Percentiles rank a stretch among this genome's conserved stretches.
phyloP scores from a whole-genome alignment of 2,797 vertebrate species.

The Sebastes trivittatus region DNA sequence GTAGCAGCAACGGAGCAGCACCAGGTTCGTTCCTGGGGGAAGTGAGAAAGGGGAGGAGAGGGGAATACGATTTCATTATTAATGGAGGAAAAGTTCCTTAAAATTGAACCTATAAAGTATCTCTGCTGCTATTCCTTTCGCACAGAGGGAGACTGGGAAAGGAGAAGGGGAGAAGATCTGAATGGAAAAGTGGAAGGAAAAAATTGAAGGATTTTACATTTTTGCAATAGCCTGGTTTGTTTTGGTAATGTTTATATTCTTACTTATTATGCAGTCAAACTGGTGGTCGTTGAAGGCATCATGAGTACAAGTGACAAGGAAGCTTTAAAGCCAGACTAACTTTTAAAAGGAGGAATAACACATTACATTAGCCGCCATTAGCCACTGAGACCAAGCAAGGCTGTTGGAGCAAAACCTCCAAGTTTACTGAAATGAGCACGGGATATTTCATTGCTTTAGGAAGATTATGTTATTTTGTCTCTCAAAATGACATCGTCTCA shows the following conservation, averaged over 20 bases:
- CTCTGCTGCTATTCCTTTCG: slow-evolving; percentile 27
- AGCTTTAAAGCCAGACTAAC: neutral
- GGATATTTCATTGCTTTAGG: neutral
- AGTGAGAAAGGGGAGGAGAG: slow-evolving; percentile 22
- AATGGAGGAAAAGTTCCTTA: slow-evolving; percentile 70
- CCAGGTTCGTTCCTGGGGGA: slow-evolving; percentile 31
- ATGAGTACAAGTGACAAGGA: neutral
- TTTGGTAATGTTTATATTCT: neutral
- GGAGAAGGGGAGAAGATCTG: neutral
- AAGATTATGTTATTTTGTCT: neutral
- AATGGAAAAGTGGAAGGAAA: neutral
- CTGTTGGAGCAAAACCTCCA: neutral
- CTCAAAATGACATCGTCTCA: neutral
- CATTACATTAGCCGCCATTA: neutral
- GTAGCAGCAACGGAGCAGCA: slow-evolving; percentile 41
- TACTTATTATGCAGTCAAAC: neutral
- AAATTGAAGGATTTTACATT: neutral
- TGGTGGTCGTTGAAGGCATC: neutral
- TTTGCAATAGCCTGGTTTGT: neutral
- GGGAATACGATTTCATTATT: slow-evolving; percentile 75
- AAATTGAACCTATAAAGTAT: slow-evolving; percentile 71
- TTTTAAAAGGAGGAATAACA: neutral
- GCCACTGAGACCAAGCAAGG: neutral
- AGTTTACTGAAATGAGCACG: neutral
- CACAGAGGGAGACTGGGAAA: slow-evolving; percentile 17